Conservation (phyloP, 2,113 vertebrate species). For the Otus sunia region DNA sequence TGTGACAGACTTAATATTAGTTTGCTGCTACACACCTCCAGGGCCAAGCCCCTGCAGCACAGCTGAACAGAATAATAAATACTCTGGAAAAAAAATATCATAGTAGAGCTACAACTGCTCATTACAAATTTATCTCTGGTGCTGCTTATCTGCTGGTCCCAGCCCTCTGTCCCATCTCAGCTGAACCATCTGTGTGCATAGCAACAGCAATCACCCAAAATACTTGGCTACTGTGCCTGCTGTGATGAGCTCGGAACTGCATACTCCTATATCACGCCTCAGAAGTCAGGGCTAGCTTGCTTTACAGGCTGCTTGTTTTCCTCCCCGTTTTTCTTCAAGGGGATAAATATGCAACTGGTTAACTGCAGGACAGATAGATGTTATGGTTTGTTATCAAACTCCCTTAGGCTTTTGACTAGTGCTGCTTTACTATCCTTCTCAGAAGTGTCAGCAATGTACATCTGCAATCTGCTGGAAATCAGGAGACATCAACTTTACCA, state of each 20-base stretch:
- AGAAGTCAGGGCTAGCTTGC: background rate
- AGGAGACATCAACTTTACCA: background rate
- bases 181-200: background rate
- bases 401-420: background rate
- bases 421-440: background rate
- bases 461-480: background rate
- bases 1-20: background rate
- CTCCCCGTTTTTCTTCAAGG: background rate
- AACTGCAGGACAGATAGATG: background rate
- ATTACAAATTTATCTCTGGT: background rate
- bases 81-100: background rate
- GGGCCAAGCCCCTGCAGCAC: background rate
- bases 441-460: background rate
- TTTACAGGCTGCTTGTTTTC: background rate
- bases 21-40: background rate
- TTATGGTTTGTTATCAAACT: background rate
- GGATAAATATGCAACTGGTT: background rate
- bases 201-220: background rate
- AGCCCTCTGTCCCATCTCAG: background rate
- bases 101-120: background rate
- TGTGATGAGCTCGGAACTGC: background rate
- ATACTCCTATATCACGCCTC: fast-evolving
- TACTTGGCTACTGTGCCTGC: background rate
- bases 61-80: constrained; percentile 25
- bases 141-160: constrained; percentile 10